Evolutionary conservation across 1,140 invertebrate species (phyloP).

Genomic region (Scaptomyza pallida): DNA sequence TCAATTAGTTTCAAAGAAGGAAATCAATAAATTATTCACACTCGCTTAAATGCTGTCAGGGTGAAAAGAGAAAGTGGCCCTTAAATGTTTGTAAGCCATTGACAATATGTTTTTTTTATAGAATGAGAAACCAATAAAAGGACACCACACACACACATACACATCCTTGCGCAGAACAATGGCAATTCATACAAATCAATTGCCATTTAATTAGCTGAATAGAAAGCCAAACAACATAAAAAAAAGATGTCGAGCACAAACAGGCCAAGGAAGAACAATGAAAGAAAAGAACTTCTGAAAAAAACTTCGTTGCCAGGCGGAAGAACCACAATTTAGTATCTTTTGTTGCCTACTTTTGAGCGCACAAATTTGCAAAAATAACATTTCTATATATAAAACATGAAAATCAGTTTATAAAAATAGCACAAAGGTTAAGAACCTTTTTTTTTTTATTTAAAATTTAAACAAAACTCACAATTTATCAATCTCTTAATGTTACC

Average conservation of each 20-base stretch:
- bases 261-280: neutral
- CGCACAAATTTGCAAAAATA: neutral
- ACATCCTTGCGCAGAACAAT: slow-evolving; percentile 6
- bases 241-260: neutral
- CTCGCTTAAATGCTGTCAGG: slow-evolving; percentile 11
- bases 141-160: neutral
- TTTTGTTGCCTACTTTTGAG: slow-evolving; percentile 14
- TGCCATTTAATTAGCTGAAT: slow-evolving; percentile 40
- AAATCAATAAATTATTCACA: slow-evolving; percentile 40
- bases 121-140: slow-evolving; percentile 26
- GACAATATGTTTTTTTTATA: slow-evolving; percentile 22
- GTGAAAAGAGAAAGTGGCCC: slow-evolving; percentile 21
- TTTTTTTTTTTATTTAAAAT: too few species aligned
- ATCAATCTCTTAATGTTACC: too few species aligned
- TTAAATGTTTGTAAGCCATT: slow-evolving; percentile 30
- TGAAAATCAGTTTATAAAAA: too few species aligned
- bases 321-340: too few species aligned
- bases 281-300: too few species aligned
- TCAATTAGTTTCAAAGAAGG: neutral
- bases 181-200: slow-evolving; percentile 45
- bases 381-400: neutral
- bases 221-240: slow-evolving; percentile 16
- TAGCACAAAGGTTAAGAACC: too few species aligned
- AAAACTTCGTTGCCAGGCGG: too few species aligned
- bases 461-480: too few species aligned